Conservation (phyloP, 2,797 vertebrate genomes). For the Xiphorhynchus erythropygius region DNA sequence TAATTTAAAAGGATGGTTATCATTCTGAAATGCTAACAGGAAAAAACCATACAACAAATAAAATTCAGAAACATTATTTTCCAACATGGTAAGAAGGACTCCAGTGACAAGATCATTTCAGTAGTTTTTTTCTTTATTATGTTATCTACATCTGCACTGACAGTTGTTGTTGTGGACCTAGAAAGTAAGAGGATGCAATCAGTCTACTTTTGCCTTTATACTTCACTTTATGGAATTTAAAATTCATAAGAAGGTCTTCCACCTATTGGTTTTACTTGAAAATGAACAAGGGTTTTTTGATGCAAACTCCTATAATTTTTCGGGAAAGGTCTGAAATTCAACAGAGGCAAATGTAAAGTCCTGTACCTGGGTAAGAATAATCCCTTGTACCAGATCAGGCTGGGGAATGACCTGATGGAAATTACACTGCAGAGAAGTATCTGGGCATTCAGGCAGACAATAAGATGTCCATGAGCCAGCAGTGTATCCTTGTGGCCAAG, state of each 20-base stretch:
- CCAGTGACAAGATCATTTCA: not conserved
- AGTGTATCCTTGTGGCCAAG: not conserved
- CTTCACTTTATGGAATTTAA: not conserved
- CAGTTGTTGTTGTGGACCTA: not conserved
- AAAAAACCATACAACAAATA: not conserved
- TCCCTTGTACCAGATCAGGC: not conserved
- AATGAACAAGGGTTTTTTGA: not conserved
- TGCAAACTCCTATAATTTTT: not conserved
- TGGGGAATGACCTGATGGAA: not conserved
- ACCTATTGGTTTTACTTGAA: not conserved
- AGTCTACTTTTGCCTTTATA: not conserved
- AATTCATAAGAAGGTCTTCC: not conserved
- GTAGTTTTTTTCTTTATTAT: not conserved
- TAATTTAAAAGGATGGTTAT: not conserved
- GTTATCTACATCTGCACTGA: not conserved
- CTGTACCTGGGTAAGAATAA: not conserved
- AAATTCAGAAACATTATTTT: not conserved
- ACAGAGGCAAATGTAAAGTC: not conserved
- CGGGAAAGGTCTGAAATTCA: not conserved
- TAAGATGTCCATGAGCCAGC: not conserved
- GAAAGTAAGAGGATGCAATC: not conserved
- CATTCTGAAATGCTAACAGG: not conserved
- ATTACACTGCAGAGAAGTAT: not conserved
- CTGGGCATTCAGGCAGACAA: fast-evolving
- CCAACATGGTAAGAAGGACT: not conserved